Percentiles rank a stretch among this genome's conserved stretches.
These are phyloP conservation scores for Cylas formicarius DNA, from an alignment of 1,140 invertebrate species.

Conservation along the genomic window DNA sequence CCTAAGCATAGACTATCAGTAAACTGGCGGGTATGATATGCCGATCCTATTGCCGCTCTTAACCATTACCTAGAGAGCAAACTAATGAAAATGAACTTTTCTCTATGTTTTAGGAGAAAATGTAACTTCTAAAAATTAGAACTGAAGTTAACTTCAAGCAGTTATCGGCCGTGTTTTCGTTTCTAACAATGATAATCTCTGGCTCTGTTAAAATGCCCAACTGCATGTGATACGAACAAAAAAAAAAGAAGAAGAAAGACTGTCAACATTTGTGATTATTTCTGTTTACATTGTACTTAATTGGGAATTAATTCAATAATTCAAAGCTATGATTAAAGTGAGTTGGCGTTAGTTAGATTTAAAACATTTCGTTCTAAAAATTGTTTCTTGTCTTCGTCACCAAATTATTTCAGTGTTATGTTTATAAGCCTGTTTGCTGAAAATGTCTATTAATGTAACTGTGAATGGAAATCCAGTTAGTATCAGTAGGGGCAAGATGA, in stretches of 20 bases:
- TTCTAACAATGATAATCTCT: too few species aligned
- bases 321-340: too few species aligned
- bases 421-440: too few species aligned
- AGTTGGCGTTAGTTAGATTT: too few species aligned
- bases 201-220: not conserved
- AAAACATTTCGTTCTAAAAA: too few species aligned
- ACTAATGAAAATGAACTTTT: not conserved
- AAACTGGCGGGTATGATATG: not conserved
- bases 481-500: constrained; percentile 42
- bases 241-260: not conserved
- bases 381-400: too few species aligned
- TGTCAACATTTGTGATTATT: not conserved
- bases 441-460: constrained; percentile 50
- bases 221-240: not conserved
- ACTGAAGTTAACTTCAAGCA: too few species aligned
- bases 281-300: not conserved
- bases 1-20: not conserved
- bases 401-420: too few species aligned
- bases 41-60: not conserved
- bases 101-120: not conserved
- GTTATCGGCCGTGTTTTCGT: too few species aligned
- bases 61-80: not conserved
- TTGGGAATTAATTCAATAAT: too few species aligned
- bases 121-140: too few species aligned
- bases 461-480: constrained; percentile 46